phyloP scores from a whole-genome alignment of 2,888 invertebrate genomes.

The Parnassius orleans region DNA sequence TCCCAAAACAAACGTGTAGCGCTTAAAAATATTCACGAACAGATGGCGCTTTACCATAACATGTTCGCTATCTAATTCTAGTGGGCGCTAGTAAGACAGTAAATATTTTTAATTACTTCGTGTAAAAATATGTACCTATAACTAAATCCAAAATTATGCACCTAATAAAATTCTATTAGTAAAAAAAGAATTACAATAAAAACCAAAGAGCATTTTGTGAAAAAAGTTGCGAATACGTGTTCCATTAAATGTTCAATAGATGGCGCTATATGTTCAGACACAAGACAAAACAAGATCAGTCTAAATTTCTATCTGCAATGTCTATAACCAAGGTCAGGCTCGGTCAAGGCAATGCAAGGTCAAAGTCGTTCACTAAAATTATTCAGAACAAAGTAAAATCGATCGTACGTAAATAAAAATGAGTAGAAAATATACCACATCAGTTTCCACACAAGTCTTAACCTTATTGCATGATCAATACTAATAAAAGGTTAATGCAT shows the following conservation, averaged over 20 bases:
- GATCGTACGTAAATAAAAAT: constrained; percentile 1
- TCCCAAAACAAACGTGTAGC: no score
- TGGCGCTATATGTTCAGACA: background rate
- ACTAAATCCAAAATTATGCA: no score
- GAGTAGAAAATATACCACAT: background rate
- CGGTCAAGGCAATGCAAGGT: constrained; percentile 23
- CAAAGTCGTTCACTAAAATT: constrained; percentile 7
- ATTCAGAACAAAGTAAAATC: constrained; percentile 1
- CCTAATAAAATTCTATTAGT: no score
- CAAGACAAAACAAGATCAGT: constrained; percentile 5
- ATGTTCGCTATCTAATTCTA: background rate
- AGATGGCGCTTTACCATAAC: constrained; percentile 10
- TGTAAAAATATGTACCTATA: no score
- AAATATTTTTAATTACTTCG: no score
- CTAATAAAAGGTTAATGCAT: no score
- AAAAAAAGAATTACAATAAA: no score
- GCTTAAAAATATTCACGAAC: background rate
- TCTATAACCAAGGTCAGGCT: constrained; percentile 10
- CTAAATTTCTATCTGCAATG: constrained; percentile 19
- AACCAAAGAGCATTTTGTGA: no score
- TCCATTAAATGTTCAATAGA: background rate
- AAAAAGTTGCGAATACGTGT: no score
- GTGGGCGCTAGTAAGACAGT: background rate
- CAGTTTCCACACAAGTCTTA: no score
- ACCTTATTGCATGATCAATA: no score